Evolutionary conservation across 2,797 vertebrate species (phyloP), one percentile per base, ranked within the genome.

Genomic region (Rhinatrema bivittatum): DNA sequence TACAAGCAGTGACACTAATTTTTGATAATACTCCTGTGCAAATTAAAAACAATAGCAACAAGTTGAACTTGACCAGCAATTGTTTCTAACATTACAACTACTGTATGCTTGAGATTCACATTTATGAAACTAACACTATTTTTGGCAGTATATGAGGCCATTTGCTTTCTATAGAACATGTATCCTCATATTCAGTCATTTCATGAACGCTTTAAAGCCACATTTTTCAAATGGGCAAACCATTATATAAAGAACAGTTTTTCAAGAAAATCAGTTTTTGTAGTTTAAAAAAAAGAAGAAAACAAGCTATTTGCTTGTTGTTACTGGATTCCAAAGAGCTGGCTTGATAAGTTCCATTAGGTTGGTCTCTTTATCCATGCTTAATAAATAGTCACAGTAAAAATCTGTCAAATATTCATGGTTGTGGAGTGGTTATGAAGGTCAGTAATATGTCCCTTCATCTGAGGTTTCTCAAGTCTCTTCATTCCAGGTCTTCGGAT

Each of bases 311-410:
- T 89, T 91, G 91, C 84, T 88, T 89, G 89, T 87, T 87, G 79
- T 83, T 72, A 84, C 69, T 65, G 84, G 84, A 75, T 87, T 86
- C 89, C 85, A 89, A 92, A 94, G 91, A 91, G 83, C 91, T 93
- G 78, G 82, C 74, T 79, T 84, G 84, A 69, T 84, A 86, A 93
- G 90, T 93, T 95, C 93, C 92, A 93, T 88, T 80, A 90, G 91
- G 91, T 82, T 65, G 81, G 79, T 89, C 85, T 89, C 89, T 81
- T 91, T 85, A 89, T 87, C 85, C 92, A 95, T 96, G 93, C 89
- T 91, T 87, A 97, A 96, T 97, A 98, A 98, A 98, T 95, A 97
- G 91, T 97, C 93, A 90, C 87, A 91, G 90, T 94, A 91, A 87
- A 85, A 88, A 88, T 84, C 68, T 85, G 84, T 87, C 88, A 89